phyloP scores from a whole-genome alignment of 2,888 invertebrate genomes.

The Spodoptera littoralis region DNA sequence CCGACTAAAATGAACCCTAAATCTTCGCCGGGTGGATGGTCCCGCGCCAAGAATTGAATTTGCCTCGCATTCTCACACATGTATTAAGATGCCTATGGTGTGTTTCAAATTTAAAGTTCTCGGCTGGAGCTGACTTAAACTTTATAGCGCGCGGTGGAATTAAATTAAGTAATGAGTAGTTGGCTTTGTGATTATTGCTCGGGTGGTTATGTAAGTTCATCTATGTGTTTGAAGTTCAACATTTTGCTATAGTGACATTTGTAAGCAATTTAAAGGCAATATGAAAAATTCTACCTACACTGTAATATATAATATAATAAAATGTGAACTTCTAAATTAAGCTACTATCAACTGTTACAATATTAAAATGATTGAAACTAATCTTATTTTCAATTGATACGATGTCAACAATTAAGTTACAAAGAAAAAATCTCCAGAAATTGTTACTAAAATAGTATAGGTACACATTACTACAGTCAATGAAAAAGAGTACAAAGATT shows the following conservation, averaged over 20 bases:
- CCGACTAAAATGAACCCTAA: slow-evolving; percentile 84
- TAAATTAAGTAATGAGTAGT: slow-evolving; percentile 52
- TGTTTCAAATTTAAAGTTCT: slow-evolving; percentile 57
- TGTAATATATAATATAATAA: too few species aligned
- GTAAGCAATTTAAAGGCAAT: not conserved
- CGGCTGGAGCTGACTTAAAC: slow-evolving; percentile 39
- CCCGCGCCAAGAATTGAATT: slow-evolving; percentile 84
- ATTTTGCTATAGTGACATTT: not conserved
- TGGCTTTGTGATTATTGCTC: slow-evolving; percentile 38
- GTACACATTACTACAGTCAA: too few species aligned
- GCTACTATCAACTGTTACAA: too few species aligned
- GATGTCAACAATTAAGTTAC: too few species aligned
- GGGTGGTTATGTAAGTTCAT: slow-evolving; percentile 16
- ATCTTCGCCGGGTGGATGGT: slow-evolving; percentile 79
- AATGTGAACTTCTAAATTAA: too few species aligned
- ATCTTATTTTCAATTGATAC: too few species aligned
- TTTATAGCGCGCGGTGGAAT: slow-evolving; percentile 43
- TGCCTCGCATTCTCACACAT: slow-evolving; percentile 71
- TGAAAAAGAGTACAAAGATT: too few species aligned
- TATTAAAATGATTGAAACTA: too few species aligned
- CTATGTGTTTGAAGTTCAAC: slow-evolving; percentile 14
- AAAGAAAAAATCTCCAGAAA: too few species aligned
- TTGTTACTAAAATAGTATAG: too few species aligned
- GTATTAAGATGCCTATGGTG: slow-evolving; percentile 57
- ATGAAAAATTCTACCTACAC: too few species aligned